Evolutionary conservation across 2,888 invertebrate genomes (phyloP).

Genomic region (Epistrophe grossulariae): DNA sequence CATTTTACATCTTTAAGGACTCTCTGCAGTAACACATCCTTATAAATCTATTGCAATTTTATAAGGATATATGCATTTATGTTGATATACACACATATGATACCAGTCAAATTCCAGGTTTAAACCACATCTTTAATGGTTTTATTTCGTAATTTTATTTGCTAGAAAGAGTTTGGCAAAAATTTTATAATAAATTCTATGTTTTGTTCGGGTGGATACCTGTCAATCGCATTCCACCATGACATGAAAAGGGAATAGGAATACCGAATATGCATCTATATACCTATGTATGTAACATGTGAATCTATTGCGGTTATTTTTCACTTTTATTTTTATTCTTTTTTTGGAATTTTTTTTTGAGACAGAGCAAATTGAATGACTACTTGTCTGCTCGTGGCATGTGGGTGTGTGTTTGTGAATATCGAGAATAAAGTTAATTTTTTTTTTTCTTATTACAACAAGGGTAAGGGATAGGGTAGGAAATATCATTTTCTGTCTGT

Average conservation of each 20-base stretch:
- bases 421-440: constrained; percentile 5
- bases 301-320: constrained; percentile 65
- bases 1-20: constrained; percentile 8
- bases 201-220: constrained; percentile 30
- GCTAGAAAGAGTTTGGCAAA: neutral
- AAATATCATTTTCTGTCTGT: constrained; percentile 28
- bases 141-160: constrained; percentile 43
- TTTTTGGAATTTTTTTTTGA: constrained; percentile 15
- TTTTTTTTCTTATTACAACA: neutral
- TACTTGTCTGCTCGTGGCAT: constrained; percentile 58
- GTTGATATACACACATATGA: neutral
- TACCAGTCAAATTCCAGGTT: constrained; percentile 39
- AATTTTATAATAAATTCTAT: constrained; percentile 11
- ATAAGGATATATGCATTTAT: constrained; percentile 15
- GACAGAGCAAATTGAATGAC: constrained; percentile 43
- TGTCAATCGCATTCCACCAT: constrained; percentile 60
- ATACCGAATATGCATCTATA: constrained; percentile 45
- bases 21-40: constrained; percentile 27
- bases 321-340: constrained; percentile 21
- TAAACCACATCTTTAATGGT: constrained; percentile 10
- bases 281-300: neutral
- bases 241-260: constrained; percentile 32
- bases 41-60: constrained; percentile 42
- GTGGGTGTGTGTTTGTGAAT: constrained; percentile 19
- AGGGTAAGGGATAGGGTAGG: neutral